These are phyloP conservation scores for Gobionotothen gibberifrons DNA, from an alignment of 2,797 vertebrate species.

Conservation along the genomic window DNA sequence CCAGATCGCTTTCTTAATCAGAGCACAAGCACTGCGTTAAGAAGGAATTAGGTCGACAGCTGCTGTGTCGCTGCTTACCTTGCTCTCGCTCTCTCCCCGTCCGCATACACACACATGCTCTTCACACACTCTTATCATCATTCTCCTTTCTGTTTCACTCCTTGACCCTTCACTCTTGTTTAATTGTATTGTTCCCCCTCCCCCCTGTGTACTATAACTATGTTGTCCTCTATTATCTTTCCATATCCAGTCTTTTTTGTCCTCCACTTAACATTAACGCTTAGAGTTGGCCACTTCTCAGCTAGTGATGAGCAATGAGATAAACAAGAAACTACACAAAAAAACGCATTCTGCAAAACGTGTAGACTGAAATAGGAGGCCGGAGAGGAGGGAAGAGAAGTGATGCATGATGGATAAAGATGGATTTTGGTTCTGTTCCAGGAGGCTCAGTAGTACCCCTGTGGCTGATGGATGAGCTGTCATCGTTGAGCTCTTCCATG, in stretches of 20 bases:
- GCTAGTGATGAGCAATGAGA: background rate
- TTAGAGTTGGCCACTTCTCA: constrained; percentile 25
- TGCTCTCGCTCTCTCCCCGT: constrained; percentile 56
- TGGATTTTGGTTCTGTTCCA: constrained; percentile 91
- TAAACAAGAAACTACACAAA: background rate
- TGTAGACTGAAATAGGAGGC: constrained; percentile 2
- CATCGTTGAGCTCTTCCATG: constrained; percentile 89
- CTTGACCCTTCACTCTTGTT: constrained; percentile 30
- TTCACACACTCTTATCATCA: constrained; percentile 41
- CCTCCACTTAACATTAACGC: background rate
- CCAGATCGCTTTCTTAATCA: constrained; percentile 98
- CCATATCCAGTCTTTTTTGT: background rate
- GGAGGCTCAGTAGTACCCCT: constrained; percentile 90
- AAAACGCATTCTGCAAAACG: background rate
- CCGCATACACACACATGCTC: constrained; percentile 51
- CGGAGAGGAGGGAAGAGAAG: constrained; percentile 22
- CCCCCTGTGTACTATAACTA: background rate
- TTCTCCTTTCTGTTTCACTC: constrained; percentile 49
- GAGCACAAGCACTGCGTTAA: constrained; percentile 96
- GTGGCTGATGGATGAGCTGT: constrained; percentile 96
- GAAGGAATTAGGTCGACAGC: constrained; percentile 97
- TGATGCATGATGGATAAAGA: constrained; percentile 69
- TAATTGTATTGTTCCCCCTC: background rate
- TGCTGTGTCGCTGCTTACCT: constrained; percentile 86
- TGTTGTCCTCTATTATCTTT: constrained; percentile 12